Evolutionary conservation across 2,797 vertebrate genomes (phyloP), one percentile per base, ranked within the genome.

Genomic region (Telmatherina bonti): DNA sequence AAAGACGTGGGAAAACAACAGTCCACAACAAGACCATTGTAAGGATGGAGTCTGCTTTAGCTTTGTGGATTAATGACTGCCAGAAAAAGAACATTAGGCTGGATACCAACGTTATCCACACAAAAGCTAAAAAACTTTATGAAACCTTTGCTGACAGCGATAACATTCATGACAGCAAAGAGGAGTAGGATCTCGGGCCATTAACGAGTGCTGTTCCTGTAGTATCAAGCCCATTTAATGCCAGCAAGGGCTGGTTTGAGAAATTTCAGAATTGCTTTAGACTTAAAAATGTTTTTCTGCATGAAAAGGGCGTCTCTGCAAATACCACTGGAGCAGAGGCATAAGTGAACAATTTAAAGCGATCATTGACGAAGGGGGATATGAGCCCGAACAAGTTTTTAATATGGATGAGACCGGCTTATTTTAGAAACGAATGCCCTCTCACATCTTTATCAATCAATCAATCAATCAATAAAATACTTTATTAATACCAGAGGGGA

Each of bases 341-440:
- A 3, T 83, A 33, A 27, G 27, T 72, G n/a, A 76, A 61, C 54
- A 69, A 43, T 27, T 73, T 26, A 79, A 26, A 59, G 33, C 10
- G 0, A 72, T 76, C 61, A 76, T 63, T 1, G 18, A 70, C 33
- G 70, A 78, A 67, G 55, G 55, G 12, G 33, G 54, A 29, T 74
- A 78, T 27, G 60, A 55, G 49, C 78, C 72, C 30, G 68, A 69
- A 36, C 70, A 78, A 62, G 69, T 43, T 31, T 79, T 76, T 59
- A 76, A 76, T 33, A 72, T 76, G 69, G 60, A 73, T 27, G 65
- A 77, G 45, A 80, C 63, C 0, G 72, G 55, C 20, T 69, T 81
- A 45, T 81, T 82, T 54, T 75, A 59, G 63, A 72, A 75, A 53
- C 13, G 16, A 68, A 77, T 76, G 51, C 78, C 69, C n/a, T n/a